These are phyloP conservation scores for Siniperca chuatsi DNA, from an alignment of 2,113 vertebrate species.

Conservation along the genomic window DNA sequence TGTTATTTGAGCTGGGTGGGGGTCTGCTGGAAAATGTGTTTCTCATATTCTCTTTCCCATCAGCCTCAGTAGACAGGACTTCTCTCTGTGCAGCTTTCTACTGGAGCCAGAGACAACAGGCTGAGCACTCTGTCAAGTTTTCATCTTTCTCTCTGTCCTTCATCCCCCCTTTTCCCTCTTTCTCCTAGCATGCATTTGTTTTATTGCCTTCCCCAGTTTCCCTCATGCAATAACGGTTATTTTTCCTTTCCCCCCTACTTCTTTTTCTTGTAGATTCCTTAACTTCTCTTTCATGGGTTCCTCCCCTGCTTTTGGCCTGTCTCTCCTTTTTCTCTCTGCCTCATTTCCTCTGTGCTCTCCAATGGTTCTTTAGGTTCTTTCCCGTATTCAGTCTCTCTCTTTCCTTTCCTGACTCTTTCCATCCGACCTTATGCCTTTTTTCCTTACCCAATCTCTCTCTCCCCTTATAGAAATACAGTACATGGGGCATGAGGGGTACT, in stretches of 20 bases:
- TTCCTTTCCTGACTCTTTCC: conserved; percentile 53
- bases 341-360: conserved; percentile 82
- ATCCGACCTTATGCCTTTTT: conserved; percentile 42
- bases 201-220: conserved; percentile 74
- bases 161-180: conserved; percentile 22
- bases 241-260: conserved; percentile 43
- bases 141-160: conserved; percentile 62
- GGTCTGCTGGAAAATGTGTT: conserved; percentile 86
- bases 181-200: conserved; percentile 71
- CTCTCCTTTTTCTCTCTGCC: conserved; percentile 79
- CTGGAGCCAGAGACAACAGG: conserved; percentile 78
- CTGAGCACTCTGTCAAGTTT: conserved; percentile 65
- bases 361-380: conserved; percentile 82
- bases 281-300: conserved; percentile 67
- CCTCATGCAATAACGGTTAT: conserved; percentile 71
- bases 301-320: conserved; percentile 75
- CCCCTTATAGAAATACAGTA: conserved; percentile 27
- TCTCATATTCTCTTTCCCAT: conserved; percentile 83
- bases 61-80: conserved; percentile 72
- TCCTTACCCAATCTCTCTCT: conserved; percentile 11
- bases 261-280: conserved; percentile 71
- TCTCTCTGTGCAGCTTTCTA: conserved; percentile 70
- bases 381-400: conserved; percentile 71
- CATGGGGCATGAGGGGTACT: not conserved
- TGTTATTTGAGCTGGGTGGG: conserved; percentile 86